Evolutionary conservation across 2,888 invertebrate genomes (phyloP).

Genomic region (Punctoribates punctum): DNA sequence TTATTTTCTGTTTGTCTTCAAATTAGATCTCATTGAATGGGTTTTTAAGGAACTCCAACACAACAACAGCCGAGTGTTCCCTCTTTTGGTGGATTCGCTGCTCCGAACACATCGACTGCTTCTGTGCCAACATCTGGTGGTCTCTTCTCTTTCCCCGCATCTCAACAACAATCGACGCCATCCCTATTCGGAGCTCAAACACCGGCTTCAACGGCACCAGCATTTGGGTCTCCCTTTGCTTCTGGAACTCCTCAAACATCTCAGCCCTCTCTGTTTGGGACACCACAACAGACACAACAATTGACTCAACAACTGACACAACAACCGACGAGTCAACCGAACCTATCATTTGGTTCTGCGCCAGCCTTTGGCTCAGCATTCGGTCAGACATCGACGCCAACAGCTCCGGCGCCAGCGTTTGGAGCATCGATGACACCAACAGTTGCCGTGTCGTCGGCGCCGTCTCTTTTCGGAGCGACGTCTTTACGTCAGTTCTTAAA

Average conservation of each 20-base stretch:
- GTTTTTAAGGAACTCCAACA: neutral
- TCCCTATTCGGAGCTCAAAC: conserved; percentile 24
- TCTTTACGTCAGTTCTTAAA: neutral
- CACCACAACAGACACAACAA: conserved; percentile 26
- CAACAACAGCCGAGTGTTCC: neutral
- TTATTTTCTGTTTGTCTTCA: neutral
- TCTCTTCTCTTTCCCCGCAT: conserved; percentile 7
- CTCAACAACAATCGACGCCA: conserved; percentile 15
- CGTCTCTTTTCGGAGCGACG: conserved; percentile 26
- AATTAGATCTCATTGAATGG: neutral
- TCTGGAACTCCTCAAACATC: neutral
- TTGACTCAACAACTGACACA: conserved; percentile 14
- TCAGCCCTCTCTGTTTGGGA: neutral
- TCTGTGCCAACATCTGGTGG: conserved; percentile 11
- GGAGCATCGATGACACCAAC: conserved; percentile 40
- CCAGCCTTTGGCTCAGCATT: conserved; percentile 26
- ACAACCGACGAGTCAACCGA: conserved; percentile 30
- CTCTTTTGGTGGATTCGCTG: conserved; percentile 22
- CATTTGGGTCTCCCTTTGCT: conserved; percentile 14
- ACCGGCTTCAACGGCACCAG: neutral
- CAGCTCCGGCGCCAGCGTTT: conserved; percentile 40
- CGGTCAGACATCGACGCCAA: neutral
- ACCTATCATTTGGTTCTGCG: conserved; percentile 14
- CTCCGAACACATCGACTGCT: neutral
- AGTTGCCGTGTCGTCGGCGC: conserved; percentile 35